Base-by-base conservation (phyloP, 1,140 invertebrate species). In the Antheraea pernyi region DNA sequence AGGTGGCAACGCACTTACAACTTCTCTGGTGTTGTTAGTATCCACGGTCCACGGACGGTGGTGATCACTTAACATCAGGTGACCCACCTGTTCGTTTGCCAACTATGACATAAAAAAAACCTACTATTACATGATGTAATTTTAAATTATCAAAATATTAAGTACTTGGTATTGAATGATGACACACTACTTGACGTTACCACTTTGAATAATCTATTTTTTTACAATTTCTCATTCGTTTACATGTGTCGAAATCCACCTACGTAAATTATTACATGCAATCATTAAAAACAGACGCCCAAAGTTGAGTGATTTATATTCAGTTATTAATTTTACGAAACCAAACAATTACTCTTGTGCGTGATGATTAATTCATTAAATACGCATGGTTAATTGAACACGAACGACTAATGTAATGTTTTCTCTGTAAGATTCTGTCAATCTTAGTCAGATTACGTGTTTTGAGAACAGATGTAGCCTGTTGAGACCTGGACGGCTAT, bases 221-320 rank as follows among this genome's bases (percentile, higher is more conserved):
- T 13, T 22, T 19, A 61, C 36, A 61, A 61, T 61, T 61, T 3
- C 19, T 30, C 36, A 30, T 36, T 30, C 18, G 60, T 61, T 61
- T 19, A 22, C 39, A 42, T 61, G 60, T 19, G 19, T 19, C 68
- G 37, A 19, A 68, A 68, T n/a, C n/a, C 13, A 42, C 46, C 42
- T 75, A 79, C 73, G 59, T 70, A 72, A 75, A 65, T 77, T 81
- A 58, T 79, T 77, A 74, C 65, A 71, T 36, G n/a, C 61, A 63
- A 73, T 82, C 77, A 84, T 76, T 78, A 76, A 78, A 80, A 84
- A 76, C 81, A 85, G 80, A 76, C 68, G 73, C 69, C 58, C 72
- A 53, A 48, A 59, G 67, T 6, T 46, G 68, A 76, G 58, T 76
- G 73, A 80, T 80, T 80, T 78, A 82, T 73, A 19, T 62, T 61